A percentile compares a stretch with the other conserved stretches of the same genome.
phyloP scores from a whole-genome alignment of 2,888 invertebrate genomes.

The Cephus rjabovi region DNA sequence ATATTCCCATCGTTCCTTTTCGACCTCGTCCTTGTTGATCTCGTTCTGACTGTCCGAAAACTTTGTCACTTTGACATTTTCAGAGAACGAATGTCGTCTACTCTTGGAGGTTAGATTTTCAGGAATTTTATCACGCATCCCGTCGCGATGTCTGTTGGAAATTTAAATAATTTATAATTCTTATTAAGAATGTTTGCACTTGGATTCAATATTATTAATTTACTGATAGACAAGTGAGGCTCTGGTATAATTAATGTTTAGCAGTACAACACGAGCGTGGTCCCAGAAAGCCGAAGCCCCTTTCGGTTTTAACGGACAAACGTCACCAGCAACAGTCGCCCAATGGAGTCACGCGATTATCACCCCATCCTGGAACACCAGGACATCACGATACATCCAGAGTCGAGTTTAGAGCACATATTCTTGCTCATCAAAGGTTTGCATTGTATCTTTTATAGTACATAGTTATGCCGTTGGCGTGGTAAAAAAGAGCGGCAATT shows the following conservation, averaged over 20 bases:
- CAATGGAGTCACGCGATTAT: conserved; percentile 42
- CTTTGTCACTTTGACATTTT: neutral
- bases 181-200: neutral
- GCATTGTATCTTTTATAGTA: conserved; percentile 8
- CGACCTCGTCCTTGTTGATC: neutral
- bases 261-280: conserved; percentile 98
- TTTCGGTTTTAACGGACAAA: conserved; percentile 63
- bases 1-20: neutral
- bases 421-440: conserved; percentile 42
- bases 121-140: neutral
- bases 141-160: neutral
- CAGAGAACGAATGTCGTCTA: neutral
- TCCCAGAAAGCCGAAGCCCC: conserved; percentile 91
- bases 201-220: neutral
- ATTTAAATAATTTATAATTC: neutral
- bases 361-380: conserved; percentile 37
- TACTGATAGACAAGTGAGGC: neutral
- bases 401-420: conserved; percentile 44
- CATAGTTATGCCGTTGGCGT: neutral
- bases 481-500: neutral
- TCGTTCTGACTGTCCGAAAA: neutral
- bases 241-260: conserved; percentile 65
- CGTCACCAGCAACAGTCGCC: conserved; percentile 62
- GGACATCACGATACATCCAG: conserved; percentile 52
- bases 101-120: too few relatives aligned